Evolutionary conservation across 2,113 vertebrate species (phyloP).

Genomic region (Echinops telfairi): DNA sequence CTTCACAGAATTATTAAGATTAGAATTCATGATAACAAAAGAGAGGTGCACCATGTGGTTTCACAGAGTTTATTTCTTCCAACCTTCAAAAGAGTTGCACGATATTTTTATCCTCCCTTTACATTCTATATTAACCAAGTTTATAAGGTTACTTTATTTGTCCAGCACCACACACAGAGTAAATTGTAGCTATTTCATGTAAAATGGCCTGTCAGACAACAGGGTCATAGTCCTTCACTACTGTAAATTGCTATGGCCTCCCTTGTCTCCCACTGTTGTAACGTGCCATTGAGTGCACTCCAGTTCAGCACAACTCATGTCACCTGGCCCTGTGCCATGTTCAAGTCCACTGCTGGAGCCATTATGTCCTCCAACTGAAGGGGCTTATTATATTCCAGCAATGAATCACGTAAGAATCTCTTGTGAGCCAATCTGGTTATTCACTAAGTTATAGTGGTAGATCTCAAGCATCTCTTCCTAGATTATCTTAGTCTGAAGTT

Average conservation of each 20-base stretch:
- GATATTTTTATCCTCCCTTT: too few species aligned
- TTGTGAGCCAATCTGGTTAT: not conserved
- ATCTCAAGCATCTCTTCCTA: not conserved
- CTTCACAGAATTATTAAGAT: constrained; percentile 14
- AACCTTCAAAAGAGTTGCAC: too few species aligned
- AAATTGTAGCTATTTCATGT: too few species aligned
- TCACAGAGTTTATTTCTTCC: too few species aligned
- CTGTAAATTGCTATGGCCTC: not conserved
- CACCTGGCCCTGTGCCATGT: not conserved
- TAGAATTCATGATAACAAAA: constrained; percentile 38
- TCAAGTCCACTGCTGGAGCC: not conserved
- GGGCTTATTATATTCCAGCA: not conserved
- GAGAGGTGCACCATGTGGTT: too few species aligned
- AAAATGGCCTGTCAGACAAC: not conserved
- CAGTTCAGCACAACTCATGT: not conserved
- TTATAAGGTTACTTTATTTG: too few species aligned
- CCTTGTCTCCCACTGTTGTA: not conserved
- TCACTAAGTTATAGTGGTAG: not conserved
- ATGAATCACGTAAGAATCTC: not conserved
- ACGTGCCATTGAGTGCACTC: not conserved
- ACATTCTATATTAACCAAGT: too few species aligned
- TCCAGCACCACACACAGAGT: not conserved
- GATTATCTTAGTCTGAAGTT: not conserved
- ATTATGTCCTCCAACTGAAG: not conserved
- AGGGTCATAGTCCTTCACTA: not conserved